These are phyloP conservation scores for Lichenostomus cassidix DNA, from an alignment of 2,113 vertebrate genomes.

Conservation along the genomic window DNA sequence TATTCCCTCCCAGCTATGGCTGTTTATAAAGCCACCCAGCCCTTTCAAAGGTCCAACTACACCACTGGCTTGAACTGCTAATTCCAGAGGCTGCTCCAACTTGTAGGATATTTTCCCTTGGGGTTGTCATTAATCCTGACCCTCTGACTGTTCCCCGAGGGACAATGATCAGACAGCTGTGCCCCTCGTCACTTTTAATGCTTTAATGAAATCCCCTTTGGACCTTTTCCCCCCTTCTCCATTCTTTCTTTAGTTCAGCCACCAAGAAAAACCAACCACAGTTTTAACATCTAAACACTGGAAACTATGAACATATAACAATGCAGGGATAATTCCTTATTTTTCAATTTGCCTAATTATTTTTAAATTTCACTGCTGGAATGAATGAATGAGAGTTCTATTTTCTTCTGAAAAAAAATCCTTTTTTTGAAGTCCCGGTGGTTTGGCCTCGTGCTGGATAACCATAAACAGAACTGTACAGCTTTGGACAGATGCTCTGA, in stretches of 20 bases:
- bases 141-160: conserved; percentile 53
- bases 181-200: conserved; percentile 58
- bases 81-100: conserved; percentile 56
- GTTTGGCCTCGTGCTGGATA: conserved; percentile 54
- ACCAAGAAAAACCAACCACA: conserved; percentile 41
- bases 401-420: conserved; percentile 52
- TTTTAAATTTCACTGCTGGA: conserved; percentile 65
- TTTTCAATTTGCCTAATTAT: conserved; percentile 70
- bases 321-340: conserved; percentile 62
- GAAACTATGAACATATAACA: conserved; percentile 68
- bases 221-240: conserved; percentile 6
- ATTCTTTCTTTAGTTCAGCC: conserved; percentile 57
- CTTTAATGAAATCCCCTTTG: conserved; percentile 66
- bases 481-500: conserved; percentile 49
- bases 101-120: conserved; percentile 46
- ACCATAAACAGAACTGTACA: conserved; percentile 64
- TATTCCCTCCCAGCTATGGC: not conserved
- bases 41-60: not conserved
- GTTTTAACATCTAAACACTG: conserved; percentile 55
- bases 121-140: conserved; percentile 60
- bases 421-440: conserved; percentile 64
- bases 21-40: not conserved
- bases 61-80: not conserved
- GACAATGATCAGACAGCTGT: conserved; percentile 60
- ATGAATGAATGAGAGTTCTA: conserved; percentile 60